Conservation (phyloP, 2,797 vertebrate species). For the Pitangus sulphuratus region DNA sequence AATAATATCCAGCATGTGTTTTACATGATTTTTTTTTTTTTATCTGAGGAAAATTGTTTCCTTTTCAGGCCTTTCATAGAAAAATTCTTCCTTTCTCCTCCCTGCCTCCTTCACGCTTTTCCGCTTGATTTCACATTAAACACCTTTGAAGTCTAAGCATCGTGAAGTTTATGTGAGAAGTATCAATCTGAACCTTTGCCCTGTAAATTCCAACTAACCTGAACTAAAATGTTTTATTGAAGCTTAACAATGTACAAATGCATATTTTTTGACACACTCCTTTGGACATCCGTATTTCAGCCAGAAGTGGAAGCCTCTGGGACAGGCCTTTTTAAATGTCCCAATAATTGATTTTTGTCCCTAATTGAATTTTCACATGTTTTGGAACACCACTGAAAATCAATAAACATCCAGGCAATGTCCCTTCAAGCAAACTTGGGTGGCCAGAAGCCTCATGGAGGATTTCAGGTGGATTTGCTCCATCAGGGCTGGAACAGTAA, state of each 20-base stretch:
- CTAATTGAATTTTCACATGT: not conserved
- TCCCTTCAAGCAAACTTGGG: not conserved
- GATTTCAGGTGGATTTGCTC: not conserved
- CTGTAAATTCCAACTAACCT: not conserved
- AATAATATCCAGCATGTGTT: constrained; percentile 1
- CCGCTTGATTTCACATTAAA: not conserved
- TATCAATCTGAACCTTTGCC: not conserved
- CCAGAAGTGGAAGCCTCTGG: not conserved
- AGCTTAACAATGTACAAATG: not conserved
- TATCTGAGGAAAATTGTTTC: not conserved
- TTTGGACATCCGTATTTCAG: not conserved
- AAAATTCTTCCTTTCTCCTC: not conserved
- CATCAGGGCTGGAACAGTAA: not conserved
- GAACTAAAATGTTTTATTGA: not conserved
- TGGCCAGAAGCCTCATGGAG: not conserved
- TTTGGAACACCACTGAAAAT: not conserved
- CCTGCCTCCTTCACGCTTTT: not conserved
- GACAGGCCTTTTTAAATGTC: not conserved
- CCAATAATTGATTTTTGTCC: not conserved
- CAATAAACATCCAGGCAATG: not conserved
- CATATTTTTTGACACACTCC: not conserved
- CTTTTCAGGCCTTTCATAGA: not conserved
- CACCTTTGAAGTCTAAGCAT: constrained; percentile 41
- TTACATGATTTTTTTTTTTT: not conserved
- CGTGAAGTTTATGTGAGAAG: not conserved